Conservation (phyloP, 2,888 invertebrate species). For the Urechis unicinctus region DNA sequence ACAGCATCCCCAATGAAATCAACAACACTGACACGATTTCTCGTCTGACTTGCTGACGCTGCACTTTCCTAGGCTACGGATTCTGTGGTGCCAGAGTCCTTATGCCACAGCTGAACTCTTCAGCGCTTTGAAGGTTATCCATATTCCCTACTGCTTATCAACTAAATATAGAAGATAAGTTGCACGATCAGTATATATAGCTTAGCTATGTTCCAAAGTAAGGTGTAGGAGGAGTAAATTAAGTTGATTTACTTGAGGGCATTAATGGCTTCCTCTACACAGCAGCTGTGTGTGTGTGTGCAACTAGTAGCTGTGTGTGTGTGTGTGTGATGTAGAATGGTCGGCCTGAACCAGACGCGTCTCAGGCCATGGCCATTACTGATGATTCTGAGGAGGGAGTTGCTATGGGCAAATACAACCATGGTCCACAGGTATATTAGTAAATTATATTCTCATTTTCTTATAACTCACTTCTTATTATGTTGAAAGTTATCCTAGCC, state of each 20-base stretch:
- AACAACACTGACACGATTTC: too few species aligned
- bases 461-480: too few species aligned
- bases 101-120: conserved; percentile 93
- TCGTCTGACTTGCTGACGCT: conserved; percentile 91
- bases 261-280: too few species aligned
- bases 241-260: too few species aligned
- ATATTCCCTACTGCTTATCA: neutral
- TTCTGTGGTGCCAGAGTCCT: conserved; percentile 95
- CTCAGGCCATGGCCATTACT: conserved; percentile 70
- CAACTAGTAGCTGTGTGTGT: too few species aligned
- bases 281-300: too few species aligned
- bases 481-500: too few species aligned
- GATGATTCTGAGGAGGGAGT: conserved; percentile 32
- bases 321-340: conserved; percentile 64
- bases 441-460: neutral
- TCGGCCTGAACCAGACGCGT: conserved; percentile 62
- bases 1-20: conserved; percentile 69
- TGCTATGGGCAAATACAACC: conserved; percentile 66
- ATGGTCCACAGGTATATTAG: conserved; percentile 58
- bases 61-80: conserved; percentile 84
- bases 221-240: too few species aligned
- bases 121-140: conserved; percentile 79
- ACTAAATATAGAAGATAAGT: neutral
- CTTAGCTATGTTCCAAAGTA: too few species aligned
- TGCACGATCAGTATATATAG: neutral